Percentiles rank a stretch among this genome's conserved stretches.
phyloP scores from a whole-genome alignment of 1,140 invertebrate species.

The Pissodes strobi region DNA sequence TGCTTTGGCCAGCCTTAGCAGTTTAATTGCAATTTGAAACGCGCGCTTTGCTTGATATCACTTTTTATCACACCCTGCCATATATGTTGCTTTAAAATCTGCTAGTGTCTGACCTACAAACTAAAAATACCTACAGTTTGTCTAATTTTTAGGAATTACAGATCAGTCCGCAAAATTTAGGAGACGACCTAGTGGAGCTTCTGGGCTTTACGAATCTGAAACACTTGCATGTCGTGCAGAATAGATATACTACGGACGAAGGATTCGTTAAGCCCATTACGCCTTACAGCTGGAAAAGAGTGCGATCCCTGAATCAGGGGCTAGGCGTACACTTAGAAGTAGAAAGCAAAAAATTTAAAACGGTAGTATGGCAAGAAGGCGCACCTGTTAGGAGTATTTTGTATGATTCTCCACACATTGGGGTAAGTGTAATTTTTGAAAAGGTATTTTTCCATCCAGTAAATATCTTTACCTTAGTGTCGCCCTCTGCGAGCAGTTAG shows the following conservation, averaged over 20 bases:
- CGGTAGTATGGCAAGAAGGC: slow-evolving; percentile 62
- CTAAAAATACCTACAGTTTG: too few species aligned
- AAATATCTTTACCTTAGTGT: too few species aligned
- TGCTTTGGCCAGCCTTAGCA: too few species aligned
- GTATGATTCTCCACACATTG: slow-evolving; percentile 66
- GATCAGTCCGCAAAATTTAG: slow-evolving; percentile 81
- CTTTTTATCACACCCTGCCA: too few species aligned
- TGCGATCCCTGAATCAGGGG: slow-evolving; percentile 61
- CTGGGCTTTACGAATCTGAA: slow-evolving; percentile 68
- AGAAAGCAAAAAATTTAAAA: slow-evolving; percentile 57
- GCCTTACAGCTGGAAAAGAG: slow-evolving; percentile 59
- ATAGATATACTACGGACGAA: slow-evolving; percentile 68
- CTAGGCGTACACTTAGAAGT: slow-evolving; percentile 64
- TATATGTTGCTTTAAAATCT: too few species aligned
- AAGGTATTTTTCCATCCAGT: too few species aligned
- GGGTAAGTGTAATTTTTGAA: slow-evolving; percentile 55
- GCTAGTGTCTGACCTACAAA: too few species aligned
- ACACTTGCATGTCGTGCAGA: slow-evolving; percentile 80
- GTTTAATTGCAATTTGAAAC: too few species aligned
- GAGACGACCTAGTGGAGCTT: slow-evolving; percentile 74
- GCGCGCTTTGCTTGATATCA: too few species aligned
- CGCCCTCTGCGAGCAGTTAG: too few species aligned
- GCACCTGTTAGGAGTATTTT: slow-evolving; percentile 70
- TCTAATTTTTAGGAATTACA: slow-evolving; percentile 70
- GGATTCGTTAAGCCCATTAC: slow-evolving; percentile 57